Evolutionary conservation across 2,113 vertebrate species (phyloP).

Genomic region (Orycteropus afer): DNA sequence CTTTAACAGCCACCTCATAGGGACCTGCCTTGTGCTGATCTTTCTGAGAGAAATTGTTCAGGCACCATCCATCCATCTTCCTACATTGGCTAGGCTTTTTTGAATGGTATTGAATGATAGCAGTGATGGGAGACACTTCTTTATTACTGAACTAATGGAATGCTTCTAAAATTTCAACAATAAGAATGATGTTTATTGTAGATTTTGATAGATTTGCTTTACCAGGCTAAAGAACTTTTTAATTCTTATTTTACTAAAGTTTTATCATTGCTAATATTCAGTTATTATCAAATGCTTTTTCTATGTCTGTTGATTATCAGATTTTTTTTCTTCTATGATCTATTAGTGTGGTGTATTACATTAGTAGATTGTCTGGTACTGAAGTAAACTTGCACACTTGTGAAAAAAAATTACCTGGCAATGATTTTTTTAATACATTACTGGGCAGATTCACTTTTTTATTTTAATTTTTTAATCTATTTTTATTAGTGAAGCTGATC

Average conservation of each 20-base stretch:
- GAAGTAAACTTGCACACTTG: background rate
- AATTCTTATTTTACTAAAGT: background rate
- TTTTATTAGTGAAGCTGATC: background rate
- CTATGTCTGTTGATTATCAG: background rate
- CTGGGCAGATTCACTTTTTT: background rate
- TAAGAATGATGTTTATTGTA: background rate
- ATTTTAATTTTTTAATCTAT: background rate
- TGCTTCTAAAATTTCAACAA: background rate
- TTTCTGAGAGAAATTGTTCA: too few species aligned
- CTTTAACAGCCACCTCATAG: too few species aligned
- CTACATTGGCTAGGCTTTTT: background rate
- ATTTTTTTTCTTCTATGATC: background rate
- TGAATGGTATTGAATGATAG: background rate
- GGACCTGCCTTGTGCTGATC: too few species aligned
- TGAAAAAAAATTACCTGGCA: background rate
- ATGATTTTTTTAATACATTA: background rate
- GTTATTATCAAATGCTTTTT: background rate
- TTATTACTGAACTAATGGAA: background rate
- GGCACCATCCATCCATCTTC: too few species aligned
- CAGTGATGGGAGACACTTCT: background rate
- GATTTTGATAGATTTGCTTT: background rate
- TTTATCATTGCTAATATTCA: background rate
- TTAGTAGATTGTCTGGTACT: background rate
- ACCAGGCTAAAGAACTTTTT: background rate
- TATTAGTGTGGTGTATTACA: background rate